These are phyloP conservation scores for Cryptoprocta ferox DNA, from an alignment of 2,797 vertebrate genomes.

Conservation along the genomic window DNA sequence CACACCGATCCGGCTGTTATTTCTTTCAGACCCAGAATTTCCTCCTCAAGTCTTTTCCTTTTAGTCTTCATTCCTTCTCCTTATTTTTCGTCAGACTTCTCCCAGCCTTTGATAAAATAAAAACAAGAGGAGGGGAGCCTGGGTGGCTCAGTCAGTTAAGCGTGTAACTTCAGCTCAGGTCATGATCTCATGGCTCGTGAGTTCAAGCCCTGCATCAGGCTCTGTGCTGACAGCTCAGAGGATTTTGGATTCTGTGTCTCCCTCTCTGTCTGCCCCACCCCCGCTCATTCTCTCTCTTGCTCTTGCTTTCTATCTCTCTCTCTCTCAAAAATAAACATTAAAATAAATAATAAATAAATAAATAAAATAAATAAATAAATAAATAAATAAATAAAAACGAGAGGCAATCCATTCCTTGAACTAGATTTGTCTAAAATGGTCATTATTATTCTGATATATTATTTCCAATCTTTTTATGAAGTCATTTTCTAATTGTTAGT, in stretches of 20 bases:
- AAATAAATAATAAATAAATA: too few relatives aligned
- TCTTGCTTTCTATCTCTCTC: too few relatives aligned
- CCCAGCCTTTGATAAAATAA: neutral
- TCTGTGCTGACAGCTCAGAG: too few relatives aligned
- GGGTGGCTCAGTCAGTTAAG: too few relatives aligned
- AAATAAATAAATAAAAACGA: neutral
- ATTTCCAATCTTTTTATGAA: slow-evolving; percentile 40
- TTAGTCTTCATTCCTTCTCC: neutral
- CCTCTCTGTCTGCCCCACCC: too few relatives aligned
- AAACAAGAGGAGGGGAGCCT: neutral
- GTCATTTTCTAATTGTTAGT: slow-evolving; percentile 42
- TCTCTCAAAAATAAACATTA: too few relatives aligned
- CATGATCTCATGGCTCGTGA: too few relatives aligned
- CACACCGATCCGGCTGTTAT: neutral
- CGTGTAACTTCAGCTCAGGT: too few relatives aligned
- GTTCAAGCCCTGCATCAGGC: too few relatives aligned
- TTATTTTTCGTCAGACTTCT: neutral
- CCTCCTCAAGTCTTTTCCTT: neutral
- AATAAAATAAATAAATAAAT: too few relatives aligned
- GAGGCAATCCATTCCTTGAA: slow-evolving; percentile 34
- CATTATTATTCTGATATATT: neutral
- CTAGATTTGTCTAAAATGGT: neutral
- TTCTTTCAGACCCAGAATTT: slow-evolving; percentile 13
- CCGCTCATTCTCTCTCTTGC: too few relatives aligned
- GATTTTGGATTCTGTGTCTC: too few relatives aligned